Base-by-base conservation (phyloP, 2,888 invertebrate genomes). In the Spilosoma lubricipeda region DNA sequence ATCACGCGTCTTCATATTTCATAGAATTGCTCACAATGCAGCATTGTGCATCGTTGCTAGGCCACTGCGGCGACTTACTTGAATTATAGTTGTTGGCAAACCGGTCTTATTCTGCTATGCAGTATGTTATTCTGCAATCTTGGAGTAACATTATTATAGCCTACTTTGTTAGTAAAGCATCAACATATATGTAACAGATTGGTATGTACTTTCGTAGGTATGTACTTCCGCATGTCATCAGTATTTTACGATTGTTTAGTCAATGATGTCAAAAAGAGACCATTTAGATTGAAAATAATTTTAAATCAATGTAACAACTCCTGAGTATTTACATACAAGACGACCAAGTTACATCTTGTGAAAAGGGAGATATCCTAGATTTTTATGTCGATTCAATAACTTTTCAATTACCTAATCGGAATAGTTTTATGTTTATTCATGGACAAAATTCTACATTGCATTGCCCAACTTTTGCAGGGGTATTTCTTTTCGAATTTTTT, bases 1-100 rank as follows among this genome's bases (percentile, higher is more conserved):
- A 82, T 82, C 75, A 84, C 73, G 67, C 52, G 73, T 77, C 72
- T 77, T 75, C 42, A 72, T 75, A 78, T 75, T 75, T 75, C 63
- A 70, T 67, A 74, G 52, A 68, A 71, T 74, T 71, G 52, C 74
- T 71, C 52, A 68, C 64, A 71, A 71, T 82, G 78, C 82, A 69
- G 68, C 56, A 76, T 76, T 76, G 79, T 75, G 65, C 71, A 36
- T 65, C 15, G 75, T 72, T 78, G 67, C 27, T n/a, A 72, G 30
- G 71, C 67, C 74, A 73, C 72, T 72, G 76, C 73, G 76, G 70
- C 30, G 27, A 66, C 73, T 75, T 56, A 59, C 9, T 36, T 56
- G 48, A 67, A 27, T 71, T 73, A 77, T 71, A 74, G 72, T n/a
- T 52, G 67, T 39, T 56, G 8, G 27, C 66, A 27, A 73, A 69